Base-by-base conservation (phyloP, 2,888 invertebrate genomes). In the Microctonus aethiopoides region DNA sequence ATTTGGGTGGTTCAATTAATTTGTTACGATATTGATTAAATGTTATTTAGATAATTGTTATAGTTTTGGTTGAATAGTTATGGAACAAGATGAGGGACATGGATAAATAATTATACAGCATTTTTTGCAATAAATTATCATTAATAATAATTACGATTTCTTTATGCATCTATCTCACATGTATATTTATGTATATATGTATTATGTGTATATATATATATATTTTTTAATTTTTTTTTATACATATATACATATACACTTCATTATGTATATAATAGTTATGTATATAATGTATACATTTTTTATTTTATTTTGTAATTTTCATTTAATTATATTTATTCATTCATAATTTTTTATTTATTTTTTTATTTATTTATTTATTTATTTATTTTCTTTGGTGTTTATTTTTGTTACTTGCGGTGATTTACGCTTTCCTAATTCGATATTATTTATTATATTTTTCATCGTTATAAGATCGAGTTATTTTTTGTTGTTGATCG, bases 251-350 rank as follows among this genome's bases (percentile, higher is more conserved):
- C 72, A 72, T 76, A 73, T 73, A 76, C 73, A 73, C 72, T 54
- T 72, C 62, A 63, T 39, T 76, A 78, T 72, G 73, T 76, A 60
- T 69, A 60, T 68, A 76, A 74, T 79, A 77, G 74, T 79, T 78
- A 80, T 80, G 80, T 81, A 82, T 81, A 82, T 81, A 80, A 72
- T 81, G 81, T 82, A 80, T 82, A 82, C 80, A 80, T 78, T 74
- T 71, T 75, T 70, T 79, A 75, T 75, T 72, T 77, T 74, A 73
- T 76, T 75, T 73, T 74, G 5, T 4, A 16, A 46, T 1, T 46
- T 3, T 4, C 76, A 72, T 73, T 75, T 75, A 79, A 78, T 73
- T 71, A n/a, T n/a, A n/a, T n/a, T 71, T 72, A 57, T 9, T 62
- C 57, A 54, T 63, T 29, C 26, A 36, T 41, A 39, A 16, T 46